phyloP scores from a whole-genome alignment of 2,797 vertebrate species.

The Amblyopsis hoosieri region DNA sequence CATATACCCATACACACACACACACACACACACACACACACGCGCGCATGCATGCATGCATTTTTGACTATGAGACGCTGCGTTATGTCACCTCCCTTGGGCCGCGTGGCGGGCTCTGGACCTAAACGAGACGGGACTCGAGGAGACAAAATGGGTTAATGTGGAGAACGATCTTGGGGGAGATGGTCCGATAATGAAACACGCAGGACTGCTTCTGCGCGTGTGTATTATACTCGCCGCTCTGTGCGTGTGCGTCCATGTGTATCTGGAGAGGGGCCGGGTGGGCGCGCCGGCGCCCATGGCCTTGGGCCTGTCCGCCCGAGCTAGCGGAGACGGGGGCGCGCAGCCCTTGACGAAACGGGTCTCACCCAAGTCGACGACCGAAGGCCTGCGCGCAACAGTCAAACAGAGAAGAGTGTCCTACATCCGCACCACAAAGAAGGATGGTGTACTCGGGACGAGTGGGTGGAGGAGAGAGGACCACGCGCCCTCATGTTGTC shows the following conservation, averaged over 20 bases:
- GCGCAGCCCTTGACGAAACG: constrained; percentile 21
- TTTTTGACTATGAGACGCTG: too few relatives aligned
- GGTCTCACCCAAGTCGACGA: constrained; percentile 4
- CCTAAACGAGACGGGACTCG: too few relatives aligned
- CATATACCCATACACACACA: neutral
- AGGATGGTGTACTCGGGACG: constrained; percentile 19
- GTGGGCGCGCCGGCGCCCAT: constrained; percentile 22
- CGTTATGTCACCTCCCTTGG: too few relatives aligned
- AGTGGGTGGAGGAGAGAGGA: constrained; percentile 14
- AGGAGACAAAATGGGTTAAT: too few relatives aligned
- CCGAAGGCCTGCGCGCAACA: constrained; percentile 11
- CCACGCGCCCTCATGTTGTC: constrained; percentile 42
- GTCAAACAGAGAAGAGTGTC: constrained; percentile 74
- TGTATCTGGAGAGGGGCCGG: constrained; percentile 71
- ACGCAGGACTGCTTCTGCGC: constrained; percentile 66
- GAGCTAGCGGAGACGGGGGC: constrained; percentile 26
- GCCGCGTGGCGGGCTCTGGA: too few relatives aligned
- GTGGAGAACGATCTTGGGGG: too few relatives aligned
- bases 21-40: neutral
- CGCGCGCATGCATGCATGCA: too few relatives aligned
- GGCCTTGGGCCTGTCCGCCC: constrained; percentile 23
- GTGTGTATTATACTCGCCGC: constrained; percentile 76
- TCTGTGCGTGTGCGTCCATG: constrained; percentile 79
- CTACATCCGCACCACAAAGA: constrained; percentile 48
- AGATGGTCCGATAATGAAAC: too few relatives aligned